Base-by-base conservation (phyloP, 2,888 invertebrate genomes). In the Euplexia lucipara region DNA sequence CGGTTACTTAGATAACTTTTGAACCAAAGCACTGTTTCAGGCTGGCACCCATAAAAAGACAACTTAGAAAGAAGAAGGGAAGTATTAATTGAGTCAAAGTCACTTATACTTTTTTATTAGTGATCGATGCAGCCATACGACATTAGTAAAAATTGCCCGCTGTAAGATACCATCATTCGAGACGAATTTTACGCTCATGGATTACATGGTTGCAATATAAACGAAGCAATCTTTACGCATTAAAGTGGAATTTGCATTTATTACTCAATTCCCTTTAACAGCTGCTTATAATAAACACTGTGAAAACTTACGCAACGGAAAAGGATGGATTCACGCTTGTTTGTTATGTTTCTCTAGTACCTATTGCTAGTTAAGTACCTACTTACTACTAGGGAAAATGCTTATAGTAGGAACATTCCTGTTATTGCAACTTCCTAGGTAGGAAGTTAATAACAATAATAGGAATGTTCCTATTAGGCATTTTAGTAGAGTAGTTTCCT, bases 271-370 rank as follows among this genome's bases (percentile, higher is more conserved):
- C 30, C 18, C 39, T 37, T 22, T 47, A 41, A 34, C 44, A 47
- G 26, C 30, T 70, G 26, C 9, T 32, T 34, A 0, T 39, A 45
- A 45, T 56, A 26, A 57, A 70, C 42, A 10, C 18, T 42, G 37
- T 54, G 76, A 49, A 70, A 70, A 57, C 12, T 49, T 70, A 75
- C 49, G 16, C 44, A 41, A 75, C 37, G 41, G 18, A 37, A 51
- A 26, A 44, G 47, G n/a, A 68, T 39, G 35, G 0, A 42, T 26
- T 48, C 18, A 32, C 16, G n/a, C 42, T 18, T 49, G 39, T 57
- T 53, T 41, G 20, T 62, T 75, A 70, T 57, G 42, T 8, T 58
- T 8, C 22, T 35, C 62, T 74, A 26, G 59, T 70, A 74, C 52
- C n/a, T 53, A 49, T 22, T 22, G 6, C 30, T 52, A 8, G 48